Conservation (phyloP, 2,113 vertebrate genomes). For the sheep (Ovis aries) region ARS-UI_Ramb_v3.0 NC_056072.1:53106001-53106500, state of each 20-base stretch:
- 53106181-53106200: background rate
- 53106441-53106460: background rate
- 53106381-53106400: background rate
- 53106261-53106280: background rate
- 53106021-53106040: background rate
- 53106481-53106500: background rate
- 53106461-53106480: background rate
- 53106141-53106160: background rate
- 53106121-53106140: background rate
- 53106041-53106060: background rate
- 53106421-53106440: background rate
- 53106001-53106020: background rate
- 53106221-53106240: background rate
- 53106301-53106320: background rate
- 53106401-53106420: background rate
- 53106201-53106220: background rate
- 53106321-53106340: background rate
- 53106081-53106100: background rate
- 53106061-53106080: fast-evolving
- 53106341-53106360: background rate
- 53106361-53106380: background rate
- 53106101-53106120: background rate
- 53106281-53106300: background rate
- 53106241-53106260: background rate
- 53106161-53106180: background rate